Percentiles rank a stretch among this genome's conserved stretches.
These are phyloP conservation scores for Melinaea marsaeus DNA, from an alignment of 2,888 invertebrate genomes.

Conservation along the genomic window DNA sequence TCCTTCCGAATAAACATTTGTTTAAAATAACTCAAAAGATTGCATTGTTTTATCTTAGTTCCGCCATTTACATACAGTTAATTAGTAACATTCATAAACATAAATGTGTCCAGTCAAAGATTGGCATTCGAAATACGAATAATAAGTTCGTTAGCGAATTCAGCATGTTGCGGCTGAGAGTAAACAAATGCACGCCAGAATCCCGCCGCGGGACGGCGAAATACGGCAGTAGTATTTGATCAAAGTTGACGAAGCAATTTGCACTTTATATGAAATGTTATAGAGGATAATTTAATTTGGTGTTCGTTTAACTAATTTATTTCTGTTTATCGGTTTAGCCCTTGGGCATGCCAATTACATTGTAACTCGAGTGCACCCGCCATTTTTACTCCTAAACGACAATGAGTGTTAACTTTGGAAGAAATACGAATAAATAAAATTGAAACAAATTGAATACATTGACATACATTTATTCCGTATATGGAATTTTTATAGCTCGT, in stretches of 20 bases:
- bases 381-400: constrained; percentile 33
- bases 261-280: constrained; percentile 26
- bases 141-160: constrained; percentile 63
- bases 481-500: background rate
- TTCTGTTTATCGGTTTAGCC: constrained; percentile 42
- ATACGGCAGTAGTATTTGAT: constrained; percentile 36
- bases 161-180: constrained; percentile 49
- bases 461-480: background rate
- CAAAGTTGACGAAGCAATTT: constrained; percentile 27
- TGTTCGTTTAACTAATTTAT: constrained; percentile 36
- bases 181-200: constrained; percentile 51
- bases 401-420: constrained; percentile 20
- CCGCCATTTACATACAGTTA: background rate
- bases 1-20: too few relatives aligned
- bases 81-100: constrained; percentile 24
- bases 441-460: background rate
- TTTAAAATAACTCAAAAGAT: too few relatives aligned
- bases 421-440: background rate
- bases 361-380: constrained; percentile 36
- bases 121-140: constrained; percentile 54
- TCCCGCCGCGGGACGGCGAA: constrained; percentile 42
- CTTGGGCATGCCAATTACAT: constrained; percentile 38
- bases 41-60: background rate
- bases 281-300: constrained; percentile 33
- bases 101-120: constrained; percentile 38